These are phyloP conservation scores for Mesitornis unicolor DNA, from an alignment of 2,113 vertebrate species.

Conservation along the genomic window DNA sequence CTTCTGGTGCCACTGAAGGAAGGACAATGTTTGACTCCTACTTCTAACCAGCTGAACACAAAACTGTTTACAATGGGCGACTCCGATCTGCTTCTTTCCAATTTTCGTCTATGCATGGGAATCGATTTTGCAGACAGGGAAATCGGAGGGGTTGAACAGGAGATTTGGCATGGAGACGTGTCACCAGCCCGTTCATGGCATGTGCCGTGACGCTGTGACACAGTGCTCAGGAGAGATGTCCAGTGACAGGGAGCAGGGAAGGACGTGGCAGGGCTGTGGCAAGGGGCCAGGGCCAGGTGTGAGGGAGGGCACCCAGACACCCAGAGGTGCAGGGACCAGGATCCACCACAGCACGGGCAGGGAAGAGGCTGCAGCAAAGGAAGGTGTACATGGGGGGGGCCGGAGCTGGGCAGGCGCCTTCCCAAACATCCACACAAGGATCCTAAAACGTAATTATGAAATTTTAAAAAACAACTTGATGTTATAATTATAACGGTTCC, in stretches of 20 bases:
- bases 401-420: neutral
- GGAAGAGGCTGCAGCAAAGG: neutral
- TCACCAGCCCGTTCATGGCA: rapidly evolving
- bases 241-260: rapidly evolving
- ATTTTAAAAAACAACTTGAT: constrained; percentile 68
- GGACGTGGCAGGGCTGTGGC: rapidly evolving
- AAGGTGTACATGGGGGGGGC: rapidly evolving
- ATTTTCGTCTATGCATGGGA: rapidly evolving
- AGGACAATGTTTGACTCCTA: neutral
- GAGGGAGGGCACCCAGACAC: neutral
- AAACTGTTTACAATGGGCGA: neutral
- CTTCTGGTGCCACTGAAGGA: neutral
- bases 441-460: constrained; percentile 64
- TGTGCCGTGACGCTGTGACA: rapidly evolving
- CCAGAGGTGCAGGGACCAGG: neutral
- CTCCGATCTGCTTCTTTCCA: neutral
- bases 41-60: neutral
- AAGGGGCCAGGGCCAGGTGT: neutral
- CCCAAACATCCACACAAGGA: constrained; percentile 19
- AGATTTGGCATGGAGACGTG: rapidly evolving
- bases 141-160: neutral
- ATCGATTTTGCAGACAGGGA: neutral
- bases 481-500: constrained; percentile 58
- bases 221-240: rapidly evolving
- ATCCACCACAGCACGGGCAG: rapidly evolving